phyloP scores from a whole-genome alignment of 1,140 invertebrate species.

The Trichonephila clavata region DNA sequence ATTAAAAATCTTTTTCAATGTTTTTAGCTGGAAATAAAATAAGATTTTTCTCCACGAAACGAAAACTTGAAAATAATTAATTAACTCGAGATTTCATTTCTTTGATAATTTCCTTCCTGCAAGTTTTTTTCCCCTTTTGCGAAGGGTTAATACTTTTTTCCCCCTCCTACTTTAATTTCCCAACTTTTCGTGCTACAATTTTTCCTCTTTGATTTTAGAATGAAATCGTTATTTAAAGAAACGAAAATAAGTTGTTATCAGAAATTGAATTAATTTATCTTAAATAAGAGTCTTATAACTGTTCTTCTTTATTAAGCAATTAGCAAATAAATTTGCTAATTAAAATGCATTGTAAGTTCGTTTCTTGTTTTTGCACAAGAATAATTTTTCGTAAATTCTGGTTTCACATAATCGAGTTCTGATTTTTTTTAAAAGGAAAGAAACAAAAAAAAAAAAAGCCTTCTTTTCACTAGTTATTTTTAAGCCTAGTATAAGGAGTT shows the following conservation, averaged over 20 bases:
- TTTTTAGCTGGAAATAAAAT: conserved; percentile 31
- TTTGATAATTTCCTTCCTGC: conserved; percentile 45
- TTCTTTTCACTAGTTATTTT: no score
- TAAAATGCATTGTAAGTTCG: neutral
- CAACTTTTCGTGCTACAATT: neutral
- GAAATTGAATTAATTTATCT: neutral
- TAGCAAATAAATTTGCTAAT: neutral
- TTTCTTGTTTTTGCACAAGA: neutral
- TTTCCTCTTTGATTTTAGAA: neutral
- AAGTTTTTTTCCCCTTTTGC: neutral
- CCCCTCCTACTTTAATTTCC: neutral
- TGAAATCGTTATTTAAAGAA: neutral
- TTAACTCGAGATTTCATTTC: conserved; percentile 30
- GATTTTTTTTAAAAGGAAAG: no score
- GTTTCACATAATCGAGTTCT: no score
- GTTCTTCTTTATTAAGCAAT: neutral
- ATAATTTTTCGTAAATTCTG: no score
- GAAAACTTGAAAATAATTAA: conserved; percentile 42
- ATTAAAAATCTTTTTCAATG: conserved; percentile 4
- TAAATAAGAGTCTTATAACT: neutral
- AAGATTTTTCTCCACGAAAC: neutral
- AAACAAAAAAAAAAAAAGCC: no score
- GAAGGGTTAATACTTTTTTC: neutral
- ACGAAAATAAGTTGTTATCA: neutral
- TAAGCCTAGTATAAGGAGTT: no score